Conservation (phyloP, 2,888 invertebrate species). For the Papilio elwesi region DNA sequence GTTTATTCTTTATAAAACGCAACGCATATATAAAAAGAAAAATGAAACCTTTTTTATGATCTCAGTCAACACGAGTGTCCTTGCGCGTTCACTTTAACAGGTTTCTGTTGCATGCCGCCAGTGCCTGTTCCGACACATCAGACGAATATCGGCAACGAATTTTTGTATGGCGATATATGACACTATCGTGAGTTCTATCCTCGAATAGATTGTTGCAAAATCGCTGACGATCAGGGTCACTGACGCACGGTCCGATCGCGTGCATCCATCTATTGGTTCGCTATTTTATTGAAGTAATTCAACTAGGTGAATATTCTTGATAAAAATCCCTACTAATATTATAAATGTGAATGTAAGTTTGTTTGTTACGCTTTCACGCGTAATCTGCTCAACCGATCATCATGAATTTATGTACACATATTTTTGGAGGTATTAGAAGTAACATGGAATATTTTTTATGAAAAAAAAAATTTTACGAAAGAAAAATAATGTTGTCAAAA, state of each 20-base stretch:
- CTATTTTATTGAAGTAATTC: slow-evolving; percentile 4
- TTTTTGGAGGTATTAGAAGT: too few species aligned
- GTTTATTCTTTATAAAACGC: not conserved
- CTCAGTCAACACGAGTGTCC: slow-evolving; percentile 53
- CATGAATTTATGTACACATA: too few species aligned
- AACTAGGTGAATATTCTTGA: not conserved
- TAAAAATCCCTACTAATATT: too few species aligned
- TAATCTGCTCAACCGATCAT: too few species aligned
- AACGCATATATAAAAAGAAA: slow-evolving; percentile 39
- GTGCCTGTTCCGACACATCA: slow-evolving; percentile 44
- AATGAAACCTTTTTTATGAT: slow-evolving; percentile 42
- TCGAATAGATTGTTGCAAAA: slow-evolving; percentile 42
- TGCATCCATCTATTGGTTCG: slow-evolving; percentile 25
- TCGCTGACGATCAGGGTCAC: slow-evolving; percentile 43
- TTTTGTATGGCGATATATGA: slow-evolving; percentile 31
- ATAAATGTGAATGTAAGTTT: too few species aligned
- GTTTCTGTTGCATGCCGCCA: slow-evolving; percentile 53
- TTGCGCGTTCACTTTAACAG: slow-evolving; percentile 59
- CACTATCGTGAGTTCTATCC: slow-evolving; percentile 38
- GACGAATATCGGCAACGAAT: slow-evolving; percentile 39
- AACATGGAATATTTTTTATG: too few species aligned
- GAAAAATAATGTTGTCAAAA: too few species aligned
- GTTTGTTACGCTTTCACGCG: too few species aligned
- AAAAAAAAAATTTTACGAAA: slow-evolving; percentile 1
- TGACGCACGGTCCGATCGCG: slow-evolving; percentile 36